Conservation (phyloP, 2,888 invertebrate species). For the Spilarctia lutea region DNA sequence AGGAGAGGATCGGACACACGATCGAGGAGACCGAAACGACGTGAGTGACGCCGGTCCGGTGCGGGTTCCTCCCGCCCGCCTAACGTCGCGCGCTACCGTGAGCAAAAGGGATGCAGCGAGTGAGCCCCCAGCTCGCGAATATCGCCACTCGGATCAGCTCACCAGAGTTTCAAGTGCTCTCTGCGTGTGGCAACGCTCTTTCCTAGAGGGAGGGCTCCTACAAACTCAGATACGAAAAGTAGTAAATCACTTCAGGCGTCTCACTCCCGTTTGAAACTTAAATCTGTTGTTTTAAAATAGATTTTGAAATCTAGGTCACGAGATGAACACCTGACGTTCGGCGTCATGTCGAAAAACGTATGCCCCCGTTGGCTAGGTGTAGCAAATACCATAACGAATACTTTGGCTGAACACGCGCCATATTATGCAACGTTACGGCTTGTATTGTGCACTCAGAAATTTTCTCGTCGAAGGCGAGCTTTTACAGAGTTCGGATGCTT, state of each 20-base stretch:
- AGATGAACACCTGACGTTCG: slow-evolving; percentile 86
- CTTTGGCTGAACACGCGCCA: slow-evolving; percentile 84
- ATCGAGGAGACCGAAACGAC: slow-evolving; percentile 81
- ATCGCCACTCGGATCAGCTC: slow-evolving; percentile 79
- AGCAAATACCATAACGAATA: slow-evolving; percentile 86
- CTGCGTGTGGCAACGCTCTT: slow-evolving; percentile 71
- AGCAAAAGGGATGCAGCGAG: slow-evolving; percentile 84
- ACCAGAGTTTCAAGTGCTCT: slow-evolving; percentile 83
- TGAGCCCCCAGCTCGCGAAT: slow-evolving; percentile 73
- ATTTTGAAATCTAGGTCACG: slow-evolving; percentile 60
- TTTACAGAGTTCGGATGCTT: slow-evolving; percentile 63
- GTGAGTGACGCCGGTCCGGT: slow-evolving; percentile 79
- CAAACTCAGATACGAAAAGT: slow-evolving; percentile 58
- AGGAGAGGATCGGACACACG: slow-evolving; percentile 84
- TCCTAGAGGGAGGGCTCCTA: slow-evolving; percentile 81
- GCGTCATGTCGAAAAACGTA: slow-evolving; percentile 85
- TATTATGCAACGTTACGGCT: slow-evolving; percentile 84
- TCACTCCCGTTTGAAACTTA: slow-evolving; percentile 63
- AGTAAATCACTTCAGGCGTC: slow-evolving; percentile 55
- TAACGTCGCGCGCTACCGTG: slow-evolving; percentile 72
- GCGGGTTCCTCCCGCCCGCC: slow-evolving; percentile 79
- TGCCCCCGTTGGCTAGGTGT: slow-evolving; percentile 85
- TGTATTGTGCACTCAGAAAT: slow-evolving; percentile 79
- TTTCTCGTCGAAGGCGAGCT: slow-evolving; percentile 73
- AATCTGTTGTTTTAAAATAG: slow-evolving; percentile 58